These are phyloP conservation scores for Macrotrachela quadricornifera DNA, from an alignment of 1,140 invertebrate genomes.

Conservation along the genomic window DNA sequence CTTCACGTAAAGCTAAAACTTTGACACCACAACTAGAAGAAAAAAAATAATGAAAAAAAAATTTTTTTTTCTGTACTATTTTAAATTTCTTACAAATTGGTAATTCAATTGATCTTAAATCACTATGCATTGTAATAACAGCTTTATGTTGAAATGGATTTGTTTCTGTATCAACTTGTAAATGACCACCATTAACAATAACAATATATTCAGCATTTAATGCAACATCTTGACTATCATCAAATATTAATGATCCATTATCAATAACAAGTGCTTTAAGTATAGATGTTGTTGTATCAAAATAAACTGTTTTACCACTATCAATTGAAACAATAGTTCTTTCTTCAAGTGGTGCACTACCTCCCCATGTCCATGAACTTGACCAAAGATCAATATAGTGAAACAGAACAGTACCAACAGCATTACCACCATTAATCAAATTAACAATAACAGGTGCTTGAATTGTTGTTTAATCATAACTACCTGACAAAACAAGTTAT, in stretches of 20 bases:
- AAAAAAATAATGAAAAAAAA: too few relatives aligned
- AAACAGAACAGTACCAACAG: too few relatives aligned
- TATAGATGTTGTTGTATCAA: constrained; percentile 19
- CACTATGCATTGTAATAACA: constrained; percentile 9
- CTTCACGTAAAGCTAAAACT: constrained; percentile 10
- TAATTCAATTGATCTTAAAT: constrained; percentile 9
- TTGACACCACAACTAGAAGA: constrained; percentile 14
- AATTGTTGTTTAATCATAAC: too few relatives aligned
- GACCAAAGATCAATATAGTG: constrained; percentile 20
- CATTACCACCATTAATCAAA: too few relatives aligned
- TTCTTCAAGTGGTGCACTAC: constrained; percentile 14
- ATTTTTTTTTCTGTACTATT: too few relatives aligned
- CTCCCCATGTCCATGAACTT: constrained; percentile 16
- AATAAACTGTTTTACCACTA: constrained; percentile 17
- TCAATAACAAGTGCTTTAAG: constrained; percentile 13
- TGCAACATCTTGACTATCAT: constrained; percentile 11
- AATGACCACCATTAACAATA: constrained; percentile 9
- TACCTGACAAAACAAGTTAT: constrained; percentile 7
- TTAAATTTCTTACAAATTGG: too few relatives aligned
- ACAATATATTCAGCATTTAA: constrained; percentile 12
- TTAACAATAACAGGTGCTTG: too few relatives aligned
- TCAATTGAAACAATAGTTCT: constrained; percentile 23
- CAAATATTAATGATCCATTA: constrained; percentile 11
- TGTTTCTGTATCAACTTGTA: constrained; percentile 12
- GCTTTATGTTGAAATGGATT: constrained; percentile 10